phyloP scores from a whole-genome alignment of 2,113 vertebrate genomes.

The Pyxicephalus adspersus region DNA sequence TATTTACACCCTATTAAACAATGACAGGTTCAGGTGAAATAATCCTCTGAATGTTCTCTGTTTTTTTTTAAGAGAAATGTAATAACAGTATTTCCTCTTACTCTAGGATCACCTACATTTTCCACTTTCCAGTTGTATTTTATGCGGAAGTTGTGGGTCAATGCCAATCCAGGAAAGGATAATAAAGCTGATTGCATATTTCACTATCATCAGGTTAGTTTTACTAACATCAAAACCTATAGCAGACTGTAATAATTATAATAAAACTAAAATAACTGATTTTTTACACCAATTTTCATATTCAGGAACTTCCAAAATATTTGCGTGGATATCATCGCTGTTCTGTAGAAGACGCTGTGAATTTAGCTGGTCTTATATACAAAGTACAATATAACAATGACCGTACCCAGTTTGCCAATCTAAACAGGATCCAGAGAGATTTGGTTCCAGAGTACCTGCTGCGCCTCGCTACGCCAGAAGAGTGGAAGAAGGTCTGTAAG shows the following conservation, averaged over 20 bases:
- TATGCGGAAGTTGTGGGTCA: conserved; percentile 96
- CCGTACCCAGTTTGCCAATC: conserved; percentile 72
- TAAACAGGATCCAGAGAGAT: conserved; percentile 87
- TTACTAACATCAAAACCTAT: neutral
- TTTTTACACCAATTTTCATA: neutral
- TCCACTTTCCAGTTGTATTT: conserved; percentile 84
- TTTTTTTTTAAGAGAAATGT: no score
- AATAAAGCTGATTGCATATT: conserved; percentile 86
- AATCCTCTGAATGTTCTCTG: no score
- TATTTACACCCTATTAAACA: no score
- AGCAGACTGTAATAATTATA: no score
- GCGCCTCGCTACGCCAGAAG: conserved; percentile 81
- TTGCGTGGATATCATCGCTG: conserved; percentile 89
- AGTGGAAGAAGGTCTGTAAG: conserved; percentile 89
- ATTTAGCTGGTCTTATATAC: conserved; percentile 86
- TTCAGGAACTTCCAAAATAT: conserved; percentile 93
- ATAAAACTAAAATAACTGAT: neutral
- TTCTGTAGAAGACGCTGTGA: conserved; percentile 82
- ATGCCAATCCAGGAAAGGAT: conserved; percentile 86
- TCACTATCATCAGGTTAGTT: conserved; percentile 91
- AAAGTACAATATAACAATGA: conserved; percentile 78
- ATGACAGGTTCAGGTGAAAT: no score
- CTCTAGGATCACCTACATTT: conserved; percentile 41
- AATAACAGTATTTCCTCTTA: neutral
- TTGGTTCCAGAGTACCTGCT: conserved; percentile 86